phyloP scores from a whole-genome alignment of 2,888 invertebrate species.

The Plebejus argus region DNA sequence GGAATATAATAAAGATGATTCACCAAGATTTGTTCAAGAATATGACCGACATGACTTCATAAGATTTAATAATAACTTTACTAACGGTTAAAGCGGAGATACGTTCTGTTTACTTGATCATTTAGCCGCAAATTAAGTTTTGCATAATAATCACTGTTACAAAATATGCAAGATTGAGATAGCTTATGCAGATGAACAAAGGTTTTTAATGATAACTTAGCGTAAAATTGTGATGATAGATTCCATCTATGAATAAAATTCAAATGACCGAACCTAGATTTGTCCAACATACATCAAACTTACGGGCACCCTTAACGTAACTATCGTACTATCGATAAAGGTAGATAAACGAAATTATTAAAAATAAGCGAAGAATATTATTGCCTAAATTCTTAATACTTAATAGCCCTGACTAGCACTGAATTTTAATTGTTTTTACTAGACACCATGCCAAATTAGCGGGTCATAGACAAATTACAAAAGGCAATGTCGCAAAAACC shows the following conservation, averaged over 20 bases:
- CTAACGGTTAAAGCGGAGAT: conserved; percentile 30
- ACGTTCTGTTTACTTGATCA: conserved; percentile 39
- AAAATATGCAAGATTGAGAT: not conserved
- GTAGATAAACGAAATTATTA: not conserved
- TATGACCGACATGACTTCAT: conserved; percentile 6
- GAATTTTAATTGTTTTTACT: not conserved
- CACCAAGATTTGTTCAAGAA: not conserved
- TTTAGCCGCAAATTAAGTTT: not conserved
- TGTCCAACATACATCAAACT: not conserved
- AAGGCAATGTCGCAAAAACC: conserved; percentile 26
- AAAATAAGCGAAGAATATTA: not conserved
- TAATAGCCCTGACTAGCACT: not conserved
- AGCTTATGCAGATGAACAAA: not conserved
- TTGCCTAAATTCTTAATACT: not conserved
- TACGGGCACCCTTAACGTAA: no score
- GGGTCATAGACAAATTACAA: conserved; percentile 25
- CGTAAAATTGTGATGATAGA: not conserved
- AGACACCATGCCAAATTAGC: not conserved
- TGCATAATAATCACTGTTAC: conserved; percentile 6
- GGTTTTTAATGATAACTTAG: not conserved
- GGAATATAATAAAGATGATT: not conserved
- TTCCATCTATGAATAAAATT: not conserved
- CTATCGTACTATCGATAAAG: no score
- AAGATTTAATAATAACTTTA: conserved; percentile 9
- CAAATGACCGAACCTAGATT: not conserved